These are phyloP conservation scores for Pycnomerus fuliginosus DNA, from an alignment of 2,888 invertebrate species.

Conservation along the genomic window DNA sequence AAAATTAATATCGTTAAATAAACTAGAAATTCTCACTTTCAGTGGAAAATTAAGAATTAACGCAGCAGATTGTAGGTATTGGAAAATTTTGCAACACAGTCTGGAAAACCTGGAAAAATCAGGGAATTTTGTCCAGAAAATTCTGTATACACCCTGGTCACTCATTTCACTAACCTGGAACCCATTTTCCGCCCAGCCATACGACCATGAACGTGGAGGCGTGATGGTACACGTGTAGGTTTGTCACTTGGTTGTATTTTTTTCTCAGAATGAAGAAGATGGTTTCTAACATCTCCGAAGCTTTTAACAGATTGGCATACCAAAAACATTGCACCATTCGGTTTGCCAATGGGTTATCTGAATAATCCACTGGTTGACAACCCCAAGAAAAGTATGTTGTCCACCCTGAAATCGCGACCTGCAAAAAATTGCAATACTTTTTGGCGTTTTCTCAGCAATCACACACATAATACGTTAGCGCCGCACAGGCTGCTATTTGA, in stretches of 20 bases:
- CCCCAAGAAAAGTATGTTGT: constrained; percentile 61
- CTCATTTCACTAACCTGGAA: too few species aligned
- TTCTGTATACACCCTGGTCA: too few species aligned
- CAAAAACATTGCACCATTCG: constrained; percentile 57
- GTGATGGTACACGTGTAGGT: constrained; percentile 75
- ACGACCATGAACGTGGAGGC: constrained; percentile 60
- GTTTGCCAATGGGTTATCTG: constrained; percentile 60
- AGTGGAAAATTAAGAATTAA: too few species aligned
- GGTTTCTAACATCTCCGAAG: constrained; percentile 68
- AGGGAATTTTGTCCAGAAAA: too few species aligned
- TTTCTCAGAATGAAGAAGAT: constrained; percentile 71
- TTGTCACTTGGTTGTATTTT: constrained; percentile 69
- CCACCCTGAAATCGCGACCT: constrained; percentile 68
- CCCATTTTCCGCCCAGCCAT: constrained; percentile 64
- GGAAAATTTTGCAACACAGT: too few species aligned
- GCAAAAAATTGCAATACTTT: constrained; percentile 19
- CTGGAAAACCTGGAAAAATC: too few species aligned
- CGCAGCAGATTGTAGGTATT: too few species aligned
- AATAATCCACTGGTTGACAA: constrained; percentile 72
- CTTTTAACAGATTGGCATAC: constrained; percentile 65
- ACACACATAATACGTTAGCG: constrained; percentile 70
- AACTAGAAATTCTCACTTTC: too few species aligned
- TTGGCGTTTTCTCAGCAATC: background rate
- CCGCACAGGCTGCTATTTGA: constrained; percentile 72
- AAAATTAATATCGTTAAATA: too few species aligned